These are phyloP conservation scores for Crocodylus rhombifer DNA, from an alignment of 2,797 vertebrate species.

Conservation along the genomic window DNA sequence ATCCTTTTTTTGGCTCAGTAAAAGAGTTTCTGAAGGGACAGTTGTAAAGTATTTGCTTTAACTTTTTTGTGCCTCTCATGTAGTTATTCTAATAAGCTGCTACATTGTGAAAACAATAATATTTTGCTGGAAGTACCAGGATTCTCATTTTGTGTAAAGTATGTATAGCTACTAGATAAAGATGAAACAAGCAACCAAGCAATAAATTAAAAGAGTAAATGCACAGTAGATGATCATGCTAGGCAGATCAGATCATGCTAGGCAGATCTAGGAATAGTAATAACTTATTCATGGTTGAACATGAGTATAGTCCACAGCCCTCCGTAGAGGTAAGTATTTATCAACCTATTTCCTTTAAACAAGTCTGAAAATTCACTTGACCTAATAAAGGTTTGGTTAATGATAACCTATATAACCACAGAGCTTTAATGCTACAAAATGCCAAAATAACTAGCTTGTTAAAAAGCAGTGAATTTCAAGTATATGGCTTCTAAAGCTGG, in stretches of 20 bases:
- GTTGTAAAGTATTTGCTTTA: neutral
- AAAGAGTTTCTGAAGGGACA: neutral
- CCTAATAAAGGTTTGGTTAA: neutral
- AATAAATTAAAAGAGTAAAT: neutral
- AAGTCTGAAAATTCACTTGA: neutral
- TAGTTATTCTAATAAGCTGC: neutral
- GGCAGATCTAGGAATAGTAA: neutral
- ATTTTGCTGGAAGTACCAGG: neutral
- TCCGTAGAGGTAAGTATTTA: neutral
- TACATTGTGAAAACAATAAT: neutral
- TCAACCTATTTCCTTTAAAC: neutral
- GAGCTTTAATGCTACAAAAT: neutral
- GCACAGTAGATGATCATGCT: neutral
- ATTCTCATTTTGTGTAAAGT: neutral
- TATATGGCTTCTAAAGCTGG: too few species aligned
- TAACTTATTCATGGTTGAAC: neutral
- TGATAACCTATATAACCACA: neutral
- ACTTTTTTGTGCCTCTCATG: neutral
- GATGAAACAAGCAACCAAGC: neutral
- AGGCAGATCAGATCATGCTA: neutral
- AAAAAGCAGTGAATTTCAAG: neutral
- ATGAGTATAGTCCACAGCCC: neutral
- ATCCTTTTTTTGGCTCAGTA: neutral
- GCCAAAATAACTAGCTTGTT: neutral
- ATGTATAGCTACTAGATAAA: neutral